phyloP scores from a whole-genome alignment of 2,888 invertebrate species.

The Gortyna flavago region DNA sequence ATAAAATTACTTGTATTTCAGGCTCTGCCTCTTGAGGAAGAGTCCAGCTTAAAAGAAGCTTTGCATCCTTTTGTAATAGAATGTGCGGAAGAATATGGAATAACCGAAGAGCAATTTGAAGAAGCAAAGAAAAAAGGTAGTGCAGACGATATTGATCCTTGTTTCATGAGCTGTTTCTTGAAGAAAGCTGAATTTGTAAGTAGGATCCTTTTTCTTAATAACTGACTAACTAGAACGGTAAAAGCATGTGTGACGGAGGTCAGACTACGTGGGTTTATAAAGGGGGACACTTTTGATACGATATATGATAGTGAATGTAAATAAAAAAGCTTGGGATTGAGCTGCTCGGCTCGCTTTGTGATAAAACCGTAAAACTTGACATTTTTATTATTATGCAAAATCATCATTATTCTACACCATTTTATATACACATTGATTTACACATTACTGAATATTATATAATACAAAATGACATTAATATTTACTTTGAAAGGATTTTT shows the following conservation, averaged over 20 bases:
- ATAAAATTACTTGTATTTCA: constrained; percentile 14
- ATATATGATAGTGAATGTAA: not conserved
- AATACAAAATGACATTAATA: not conserved
- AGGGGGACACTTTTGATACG: not conserved
- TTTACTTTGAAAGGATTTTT: not conserved
- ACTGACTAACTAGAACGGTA: not conserved
- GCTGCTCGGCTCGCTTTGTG: not conserved
- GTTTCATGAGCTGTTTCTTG: constrained; percentile 71
- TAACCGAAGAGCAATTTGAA: constrained; percentile 63
- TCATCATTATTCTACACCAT: not conserved
- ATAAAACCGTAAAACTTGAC: not conserved
- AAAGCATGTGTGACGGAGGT: not conserved
- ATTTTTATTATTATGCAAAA: not conserved
- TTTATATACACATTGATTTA: not conserved
- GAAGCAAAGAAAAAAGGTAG: constrained; percentile 61
- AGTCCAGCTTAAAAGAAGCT: constrained; percentile 30
- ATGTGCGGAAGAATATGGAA: constrained; percentile 67
- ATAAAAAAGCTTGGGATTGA: not conserved
- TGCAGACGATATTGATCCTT: constrained; percentile 63
- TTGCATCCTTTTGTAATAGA: constrained; percentile 35
- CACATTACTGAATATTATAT: not conserved
- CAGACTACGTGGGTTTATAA: not conserved
- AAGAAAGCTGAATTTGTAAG: constrained; percentile 74
- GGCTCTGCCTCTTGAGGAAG: constrained; percentile 50
- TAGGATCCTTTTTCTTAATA: constrained; percentile 12